phyloP scores from a whole-genome alignment of 2,113 vertebrate genomes.

The Myotis yumanensis region DNA sequence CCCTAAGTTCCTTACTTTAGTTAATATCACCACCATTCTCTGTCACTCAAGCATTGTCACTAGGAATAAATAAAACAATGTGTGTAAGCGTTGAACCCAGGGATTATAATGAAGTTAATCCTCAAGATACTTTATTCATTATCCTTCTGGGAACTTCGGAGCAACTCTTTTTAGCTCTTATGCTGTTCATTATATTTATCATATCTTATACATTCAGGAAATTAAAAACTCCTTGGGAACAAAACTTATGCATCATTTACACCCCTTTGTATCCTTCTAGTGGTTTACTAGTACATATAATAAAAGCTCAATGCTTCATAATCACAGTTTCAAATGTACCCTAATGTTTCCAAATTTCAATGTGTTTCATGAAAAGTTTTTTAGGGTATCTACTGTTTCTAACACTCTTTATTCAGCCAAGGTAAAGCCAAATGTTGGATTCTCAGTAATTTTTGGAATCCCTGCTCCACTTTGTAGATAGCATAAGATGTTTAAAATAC shows the following conservation, averaged over 20 bases:
- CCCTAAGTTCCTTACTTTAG: not conserved
- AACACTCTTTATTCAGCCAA: not conserved
- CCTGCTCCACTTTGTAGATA: not conserved
- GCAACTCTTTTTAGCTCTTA: not conserved
- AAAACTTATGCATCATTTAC: not conserved
- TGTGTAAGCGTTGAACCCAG: not conserved
- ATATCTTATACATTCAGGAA: not conserved
- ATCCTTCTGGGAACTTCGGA: not conserved
- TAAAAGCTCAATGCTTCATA: not conserved
- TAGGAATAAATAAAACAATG: not conserved
- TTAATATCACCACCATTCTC: not conserved
- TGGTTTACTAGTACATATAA: not conserved
- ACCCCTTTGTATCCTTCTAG: not conserved
- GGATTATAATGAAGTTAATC: not conserved
- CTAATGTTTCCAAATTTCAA: constrained; percentile 5
- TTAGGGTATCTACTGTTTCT: not conserved
- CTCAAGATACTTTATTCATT: not conserved
- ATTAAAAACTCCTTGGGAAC: not conserved
- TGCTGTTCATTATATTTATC: not conserved
- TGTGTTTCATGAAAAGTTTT: not conserved
- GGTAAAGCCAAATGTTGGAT: not conserved
- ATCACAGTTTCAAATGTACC: not conserved
- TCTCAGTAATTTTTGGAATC: not conserved
- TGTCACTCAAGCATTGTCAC: not conserved
- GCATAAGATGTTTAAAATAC: not conserved